Evolutionary conservation across 2,797 vertebrate species (phyloP).

Genomic region (Sebastes umbrosus): DNA sequence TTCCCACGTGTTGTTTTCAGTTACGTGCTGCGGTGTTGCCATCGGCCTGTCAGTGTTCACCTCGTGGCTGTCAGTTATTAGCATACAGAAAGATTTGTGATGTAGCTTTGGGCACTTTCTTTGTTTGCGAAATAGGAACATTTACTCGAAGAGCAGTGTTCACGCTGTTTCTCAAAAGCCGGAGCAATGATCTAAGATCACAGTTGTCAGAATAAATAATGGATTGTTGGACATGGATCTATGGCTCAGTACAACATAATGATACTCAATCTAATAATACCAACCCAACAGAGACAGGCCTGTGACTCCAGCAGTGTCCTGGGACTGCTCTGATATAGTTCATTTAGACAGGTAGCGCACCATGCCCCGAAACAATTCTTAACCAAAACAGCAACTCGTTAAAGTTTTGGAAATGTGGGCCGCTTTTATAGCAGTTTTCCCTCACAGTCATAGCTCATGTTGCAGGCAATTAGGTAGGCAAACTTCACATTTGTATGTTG

Average conservation of each 20-base stretch:
- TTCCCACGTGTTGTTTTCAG: conserved; percentile 20
- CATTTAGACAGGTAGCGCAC: conserved; percentile 7
- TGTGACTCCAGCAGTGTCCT: not conserved
- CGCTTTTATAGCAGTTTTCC: not conserved
- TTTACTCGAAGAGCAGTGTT: conserved; percentile 11
- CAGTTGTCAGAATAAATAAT: conserved; percentile 12
- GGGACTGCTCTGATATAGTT: not conserved
- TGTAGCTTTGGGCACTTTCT: not conserved
- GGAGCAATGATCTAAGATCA: conserved; percentile 5
- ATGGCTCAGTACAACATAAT: not conserved
- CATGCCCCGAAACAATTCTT: not conserved
- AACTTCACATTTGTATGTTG: conserved; percentile 21
- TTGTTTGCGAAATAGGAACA: conserved; percentile 17
- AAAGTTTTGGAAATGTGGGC: conserved; percentile 10
- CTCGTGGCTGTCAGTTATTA: conserved; percentile 30
- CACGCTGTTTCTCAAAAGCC: not conserved
- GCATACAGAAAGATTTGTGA: conserved; percentile 9
- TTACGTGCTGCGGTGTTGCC: conserved; percentile 17
- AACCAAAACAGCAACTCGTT: conserved; percentile 14
- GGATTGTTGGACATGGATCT: not conserved
- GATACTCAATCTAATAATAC: not conserved
- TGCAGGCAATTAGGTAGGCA: conserved; percentile 16
- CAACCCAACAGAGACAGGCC: not conserved
- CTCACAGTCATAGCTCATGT: not conserved
- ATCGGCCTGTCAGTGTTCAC: conserved; percentile 6